These are phyloP conservation scores for Gobionotothen gibberifrons DNA, from an alignment of 2,797 vertebrate genomes.

Conservation along the genomic window DNA sequence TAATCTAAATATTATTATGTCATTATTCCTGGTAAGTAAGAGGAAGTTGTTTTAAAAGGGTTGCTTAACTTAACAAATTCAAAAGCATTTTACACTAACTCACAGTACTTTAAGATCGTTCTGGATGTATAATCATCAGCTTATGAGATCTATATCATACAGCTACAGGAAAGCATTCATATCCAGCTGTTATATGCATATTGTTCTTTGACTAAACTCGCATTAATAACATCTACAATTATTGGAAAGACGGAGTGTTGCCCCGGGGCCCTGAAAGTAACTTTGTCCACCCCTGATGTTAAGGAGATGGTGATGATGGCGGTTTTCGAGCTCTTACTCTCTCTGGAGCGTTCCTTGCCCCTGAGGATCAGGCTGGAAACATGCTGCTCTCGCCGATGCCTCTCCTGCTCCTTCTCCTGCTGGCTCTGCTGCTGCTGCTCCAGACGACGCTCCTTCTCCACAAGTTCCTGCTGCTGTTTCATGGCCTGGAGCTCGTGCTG, in stretches of 20 bases:
- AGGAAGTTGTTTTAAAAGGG: conserved; percentile 8
- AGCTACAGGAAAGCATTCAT: conserved; percentile 13
- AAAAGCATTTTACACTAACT: neutral
- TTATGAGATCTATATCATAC: conserved; percentile 2
- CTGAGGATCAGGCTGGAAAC: conserved; percentile 89
- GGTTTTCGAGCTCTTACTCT: conserved; percentile 90
- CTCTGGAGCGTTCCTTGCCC: conserved; percentile 94
- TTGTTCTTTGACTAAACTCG: conserved; percentile 9
- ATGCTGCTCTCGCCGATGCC: conserved; percentile 93
- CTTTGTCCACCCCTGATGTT: conserved; percentile 37
- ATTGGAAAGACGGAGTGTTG: conserved; percentile 38
- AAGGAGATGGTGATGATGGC: conserved; percentile 21
- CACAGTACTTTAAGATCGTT: neutral
- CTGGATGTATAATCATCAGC: neutral
- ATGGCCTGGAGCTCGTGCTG: conserved; percentile 98
- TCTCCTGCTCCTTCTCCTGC: conserved; percentile 96
- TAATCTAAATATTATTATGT: neutral
- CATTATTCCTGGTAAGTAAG: neutral
- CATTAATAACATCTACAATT: conserved; percentile 15
- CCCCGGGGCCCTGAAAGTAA: conserved; percentile 14
- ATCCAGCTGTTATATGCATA: conserved; percentile 28
- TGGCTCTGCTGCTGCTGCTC: conserved; percentile 93
- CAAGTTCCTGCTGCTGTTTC: conserved; percentile 97
- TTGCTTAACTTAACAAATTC: conserved; percentile 3
- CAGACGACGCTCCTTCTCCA: conserved; percentile 96